A percentile compares a stretch with the other conserved stretches of the same genome.
Evolutionary conservation across 2,113 vertebrate genomes (phyloP).

Genomic region (Mionectes macconnelli): DNA sequence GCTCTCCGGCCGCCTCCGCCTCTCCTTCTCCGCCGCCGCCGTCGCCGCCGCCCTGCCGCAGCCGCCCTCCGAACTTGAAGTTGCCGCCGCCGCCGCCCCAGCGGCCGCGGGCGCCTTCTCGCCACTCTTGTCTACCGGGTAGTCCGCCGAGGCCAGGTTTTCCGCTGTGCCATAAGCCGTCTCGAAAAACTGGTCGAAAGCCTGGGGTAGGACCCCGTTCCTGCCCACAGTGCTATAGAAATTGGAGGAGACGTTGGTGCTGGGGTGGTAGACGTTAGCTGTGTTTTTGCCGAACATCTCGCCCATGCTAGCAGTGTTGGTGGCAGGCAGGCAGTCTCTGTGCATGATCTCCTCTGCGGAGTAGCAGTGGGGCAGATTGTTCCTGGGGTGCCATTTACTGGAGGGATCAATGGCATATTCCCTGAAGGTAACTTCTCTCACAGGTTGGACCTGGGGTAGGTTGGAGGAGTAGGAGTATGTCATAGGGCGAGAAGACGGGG

Average conservation of each 20-base stretch:
- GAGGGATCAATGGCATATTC: conserved; percentile 97
- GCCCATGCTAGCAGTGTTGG: conserved; percentile 83
- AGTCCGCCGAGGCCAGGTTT: conserved; percentile 79
- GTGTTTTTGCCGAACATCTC: conserved; percentile 91
- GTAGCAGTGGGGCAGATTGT: conserved; percentile 93
- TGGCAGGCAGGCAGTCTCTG: conserved; percentile 90
- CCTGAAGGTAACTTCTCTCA: conserved; percentile 97
- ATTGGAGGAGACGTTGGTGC: conserved; percentile 83
- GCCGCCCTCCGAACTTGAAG: conserved; percentile 83
- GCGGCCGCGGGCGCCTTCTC: conserved; percentile 80
- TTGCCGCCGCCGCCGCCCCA: conserved; percentile 77
- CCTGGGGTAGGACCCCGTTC: conserved; percentile 96
- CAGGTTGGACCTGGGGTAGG: conserved; percentile 95
- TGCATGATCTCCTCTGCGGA: conserved; percentile 93
- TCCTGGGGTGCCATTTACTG: conserved; percentile 97
- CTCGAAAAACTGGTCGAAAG: conserved; percentile 98
- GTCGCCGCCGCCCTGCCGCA: conserved; percentile 77
- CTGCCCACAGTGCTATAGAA: conserved; percentile 92
- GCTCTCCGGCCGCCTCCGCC: conserved; percentile 79
- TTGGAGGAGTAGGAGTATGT: conserved; percentile 96
- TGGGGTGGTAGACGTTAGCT: conserved; percentile 84
- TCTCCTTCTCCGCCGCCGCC: conserved; percentile 78
- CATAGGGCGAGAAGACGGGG: conserved; percentile 96
- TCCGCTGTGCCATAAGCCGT: conserved; percentile 89
- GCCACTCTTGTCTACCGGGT: conserved; percentile 80